phyloP scores from a whole-genome alignment of 2,797 vertebrate species.

The Euthynnus affinis region DNA sequence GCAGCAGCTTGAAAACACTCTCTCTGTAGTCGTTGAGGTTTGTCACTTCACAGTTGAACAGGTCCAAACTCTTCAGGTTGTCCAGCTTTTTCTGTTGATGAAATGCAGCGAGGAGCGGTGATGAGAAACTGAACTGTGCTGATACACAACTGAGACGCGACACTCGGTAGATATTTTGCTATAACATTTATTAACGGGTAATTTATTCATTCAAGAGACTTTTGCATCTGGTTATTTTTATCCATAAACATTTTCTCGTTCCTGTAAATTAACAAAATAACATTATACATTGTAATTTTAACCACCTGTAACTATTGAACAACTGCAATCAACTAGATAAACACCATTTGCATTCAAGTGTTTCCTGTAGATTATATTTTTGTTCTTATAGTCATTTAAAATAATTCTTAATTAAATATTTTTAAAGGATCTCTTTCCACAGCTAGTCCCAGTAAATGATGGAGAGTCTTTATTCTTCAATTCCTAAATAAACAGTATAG shows the following conservation, averaged over 20 bases:
- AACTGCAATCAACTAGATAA: not conserved
- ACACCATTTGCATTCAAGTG: not conserved
- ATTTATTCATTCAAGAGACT: not conserved
- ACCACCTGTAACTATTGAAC: not conserved
- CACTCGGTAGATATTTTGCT: not conserved
- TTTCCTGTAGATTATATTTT: not conserved
- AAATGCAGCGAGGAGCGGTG: constrained; percentile 10
- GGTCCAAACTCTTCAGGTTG: constrained; percentile 93
- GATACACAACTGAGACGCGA: not conserved
- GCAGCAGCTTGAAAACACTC: constrained; percentile 93
- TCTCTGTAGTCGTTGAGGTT: constrained; percentile 94
- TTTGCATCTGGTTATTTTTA: not conserved
- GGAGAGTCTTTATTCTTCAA: not conserved
- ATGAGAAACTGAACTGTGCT: constrained; percentile 10
- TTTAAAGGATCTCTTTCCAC: not conserved
- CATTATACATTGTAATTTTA: not conserved
- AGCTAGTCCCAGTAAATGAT: not conserved
- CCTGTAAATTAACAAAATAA: too few relatives aligned
- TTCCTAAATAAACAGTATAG: not conserved
- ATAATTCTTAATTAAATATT: not conserved
- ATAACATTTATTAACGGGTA: not conserved
- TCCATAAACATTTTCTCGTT: not conserved
- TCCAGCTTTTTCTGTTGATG: constrained; percentile 91
- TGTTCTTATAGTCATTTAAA: not conserved
- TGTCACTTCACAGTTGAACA: constrained; percentile 97